phyloP scores from a whole-genome alignment of 2,113 vertebrate genomes.

The Stegastes partitus region DNA sequence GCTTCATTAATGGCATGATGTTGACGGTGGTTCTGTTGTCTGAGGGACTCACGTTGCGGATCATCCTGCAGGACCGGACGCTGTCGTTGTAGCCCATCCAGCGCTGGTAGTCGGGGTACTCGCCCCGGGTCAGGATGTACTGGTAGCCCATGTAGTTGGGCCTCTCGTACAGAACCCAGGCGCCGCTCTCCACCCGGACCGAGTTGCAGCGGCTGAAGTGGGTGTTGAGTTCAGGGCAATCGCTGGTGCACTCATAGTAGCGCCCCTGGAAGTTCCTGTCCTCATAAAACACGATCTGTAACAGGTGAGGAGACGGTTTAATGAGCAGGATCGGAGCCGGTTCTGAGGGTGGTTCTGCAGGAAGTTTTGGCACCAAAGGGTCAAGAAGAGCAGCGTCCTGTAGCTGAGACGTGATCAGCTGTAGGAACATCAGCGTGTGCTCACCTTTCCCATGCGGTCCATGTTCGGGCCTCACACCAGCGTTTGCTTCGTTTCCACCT shows the following conservation, averaged over 20 bases:
- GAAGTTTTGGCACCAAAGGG: no score
- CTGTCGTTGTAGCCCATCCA: slow-evolving; percentile 69
- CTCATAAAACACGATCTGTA: slow-evolving; percentile 78
- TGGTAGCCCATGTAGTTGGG: slow-evolving; percentile 68
- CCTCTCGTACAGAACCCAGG: slow-evolving; percentile 75
- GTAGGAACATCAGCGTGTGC: no score
- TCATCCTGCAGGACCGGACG: slow-evolving; percentile 51
- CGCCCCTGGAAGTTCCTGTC: slow-evolving; percentile 77
- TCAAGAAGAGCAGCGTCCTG: no score
- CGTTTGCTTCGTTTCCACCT: slow-evolving; percentile 44
- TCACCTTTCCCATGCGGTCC: slow-evolving; percentile 64
- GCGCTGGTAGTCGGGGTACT: slow-evolving; percentile 62
- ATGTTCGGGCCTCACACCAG: slow-evolving; percentile 56
- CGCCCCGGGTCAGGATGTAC: slow-evolving; percentile 39
- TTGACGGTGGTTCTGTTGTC: no score
- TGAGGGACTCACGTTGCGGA: slow-evolving; percentile 41
- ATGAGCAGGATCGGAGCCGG: no score
- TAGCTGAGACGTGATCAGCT: no score
- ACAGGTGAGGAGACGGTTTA: no score
- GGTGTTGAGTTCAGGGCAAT: slow-evolving; percentile 67
- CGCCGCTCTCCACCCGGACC: slow-evolving; percentile 67
- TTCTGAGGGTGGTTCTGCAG: no score
- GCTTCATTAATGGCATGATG: no score
- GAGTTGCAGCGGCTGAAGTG: slow-evolving; percentile 73
- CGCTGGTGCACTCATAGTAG: slow-evolving; percentile 67